Evolutionary conservation across 2,888 invertebrate species (phyloP).

Genomic region (Dastarcus helophoroides): DNA sequence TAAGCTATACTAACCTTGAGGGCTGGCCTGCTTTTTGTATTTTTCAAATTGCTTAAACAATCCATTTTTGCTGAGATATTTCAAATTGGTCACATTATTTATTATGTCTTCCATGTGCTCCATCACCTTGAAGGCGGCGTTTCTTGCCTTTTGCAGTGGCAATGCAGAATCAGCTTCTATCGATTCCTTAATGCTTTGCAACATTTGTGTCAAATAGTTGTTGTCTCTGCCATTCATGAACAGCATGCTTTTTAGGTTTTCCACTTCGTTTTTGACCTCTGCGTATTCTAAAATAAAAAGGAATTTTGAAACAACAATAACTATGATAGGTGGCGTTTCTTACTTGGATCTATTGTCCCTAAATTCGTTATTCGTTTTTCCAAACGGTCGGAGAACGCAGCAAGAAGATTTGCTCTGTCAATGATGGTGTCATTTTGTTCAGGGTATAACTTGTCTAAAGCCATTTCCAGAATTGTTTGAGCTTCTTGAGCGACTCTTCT

Average conservation of each 20-base stretch:
- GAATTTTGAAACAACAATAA: slow-evolving; percentile 1
- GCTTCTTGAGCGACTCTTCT: slow-evolving; percentile 52
- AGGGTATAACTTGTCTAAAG: slow-evolving; percentile 32
- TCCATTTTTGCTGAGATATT: slow-evolving; percentile 25
- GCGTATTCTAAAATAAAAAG: slow-evolving; percentile 20
- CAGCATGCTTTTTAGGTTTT: slow-evolving; percentile 40
- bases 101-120: slow-evolving; percentile 28
- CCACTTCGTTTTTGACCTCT: slow-evolving; percentile 29
- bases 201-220: slow-evolving; percentile 23
- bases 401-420: slow-evolving; percentile 41
- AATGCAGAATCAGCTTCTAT: slow-evolving; percentile 16
- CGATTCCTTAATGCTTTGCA: slow-evolving; percentile 18
- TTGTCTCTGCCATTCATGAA: slow-evolving; percentile 31
- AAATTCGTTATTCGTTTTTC: slow-evolving; percentile 36
- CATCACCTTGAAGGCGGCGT: slow-evolving; percentile 18
- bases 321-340: no score
- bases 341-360: no score
- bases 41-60: slow-evolving; percentile 27
- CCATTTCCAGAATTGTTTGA: slow-evolving; percentile 23
- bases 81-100: slow-evolving; percentile 26
- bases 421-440: slow-evolving; percentile 40
- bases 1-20: no score
- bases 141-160: slow-evolving; percentile 7
- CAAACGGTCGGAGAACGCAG: slow-evolving; percentile 44
- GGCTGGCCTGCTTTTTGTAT: no score